Percentiles rank a stretch among this genome's conserved stretches.
These are phyloP conservation scores for Platorchestia sp. DNA, from an alignment of 1,140 invertebrate species.

Conservation along the genomic window DNA sequence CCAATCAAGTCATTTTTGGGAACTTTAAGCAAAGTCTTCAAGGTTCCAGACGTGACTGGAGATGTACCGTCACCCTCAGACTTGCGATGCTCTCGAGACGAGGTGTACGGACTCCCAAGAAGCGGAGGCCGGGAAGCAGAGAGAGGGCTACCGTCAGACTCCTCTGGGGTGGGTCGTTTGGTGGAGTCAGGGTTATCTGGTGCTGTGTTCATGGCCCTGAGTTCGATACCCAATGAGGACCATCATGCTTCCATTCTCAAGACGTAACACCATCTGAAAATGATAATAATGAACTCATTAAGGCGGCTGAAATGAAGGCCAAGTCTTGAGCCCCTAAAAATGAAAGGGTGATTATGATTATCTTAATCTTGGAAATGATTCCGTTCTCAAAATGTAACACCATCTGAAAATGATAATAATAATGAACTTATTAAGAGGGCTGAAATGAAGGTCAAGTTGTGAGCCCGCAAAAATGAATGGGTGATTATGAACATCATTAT, in stretches of 20 bases:
- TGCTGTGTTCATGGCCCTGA: conserved; percentile 51
- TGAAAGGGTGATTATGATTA: too few relatives aligned
- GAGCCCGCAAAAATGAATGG: not conserved
- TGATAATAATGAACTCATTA: not conserved
- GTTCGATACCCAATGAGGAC: conserved; percentile 43
- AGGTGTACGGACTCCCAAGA: not conserved
- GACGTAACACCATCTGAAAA: conserved; percentile 14
- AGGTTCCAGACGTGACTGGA: not conserved
- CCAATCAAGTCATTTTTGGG: not conserved
- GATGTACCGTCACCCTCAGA: not conserved
- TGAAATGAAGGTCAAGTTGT: not conserved
- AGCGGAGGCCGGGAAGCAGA: not conserved
- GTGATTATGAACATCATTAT: too few relatives aligned
- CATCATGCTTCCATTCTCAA: conserved; percentile 49
- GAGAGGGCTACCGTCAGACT: not conserved
- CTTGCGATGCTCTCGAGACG: not conserved
- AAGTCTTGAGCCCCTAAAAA: not conserved
- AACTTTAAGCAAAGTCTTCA: not conserved
- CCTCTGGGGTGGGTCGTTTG: conserved; percentile 13
- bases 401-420: not conserved
- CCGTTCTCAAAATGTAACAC: too few relatives aligned
- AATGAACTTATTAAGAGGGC: not conserved
- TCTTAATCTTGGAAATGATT: too few relatives aligned
- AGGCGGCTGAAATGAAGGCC: not conserved
- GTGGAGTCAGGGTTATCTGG: conserved; percentile 31